phyloP scores from a whole-genome alignment of 2,888 invertebrate species.

The Xanthorhoe spadicearia region DNA sequence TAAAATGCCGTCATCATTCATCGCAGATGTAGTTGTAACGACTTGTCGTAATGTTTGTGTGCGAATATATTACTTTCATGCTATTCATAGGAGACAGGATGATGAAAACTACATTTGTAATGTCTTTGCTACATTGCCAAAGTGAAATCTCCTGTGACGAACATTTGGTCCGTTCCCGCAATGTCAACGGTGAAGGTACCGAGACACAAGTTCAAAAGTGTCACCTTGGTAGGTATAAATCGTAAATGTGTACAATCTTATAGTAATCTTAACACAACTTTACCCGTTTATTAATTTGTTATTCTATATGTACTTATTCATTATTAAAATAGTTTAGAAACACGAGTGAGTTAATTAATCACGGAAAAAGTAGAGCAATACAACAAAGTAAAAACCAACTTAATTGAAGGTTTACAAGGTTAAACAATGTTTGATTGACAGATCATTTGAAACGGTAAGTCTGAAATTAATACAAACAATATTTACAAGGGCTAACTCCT shows the following conservation, averaged over 20 bases:
- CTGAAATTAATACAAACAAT: too few species aligned
- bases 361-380: background rate
- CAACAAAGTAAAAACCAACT: too few species aligned
- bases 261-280: background rate
- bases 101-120: constrained; percentile 20
- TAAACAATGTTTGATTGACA: too few species aligned
- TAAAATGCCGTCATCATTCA: too few species aligned
- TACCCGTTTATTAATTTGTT: background rate
- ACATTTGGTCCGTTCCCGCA: constrained; percentile 10
- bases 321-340: background rate
- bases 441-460: too few species aligned
- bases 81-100: background rate
- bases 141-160: constrained; percentile 12
- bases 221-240: constrained; percentile 25
- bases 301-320: background rate
- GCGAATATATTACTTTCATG: background rate
- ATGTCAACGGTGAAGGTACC: constrained; percentile 14
- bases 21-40: background rate
- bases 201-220: constrained; percentile 27
- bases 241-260: background rate
- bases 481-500: too few species aligned
- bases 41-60: background rate
- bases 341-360: background rate
- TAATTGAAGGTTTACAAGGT: too few species aligned
- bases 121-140: constrained; percentile 27